A percentile compares a stretch with the other conserved stretches of the same genome.
These are phyloP conservation scores for Ciconia maguari DNA, from an alignment of 2,113 vertebrate species.

Conservation along the genomic window DNA sequence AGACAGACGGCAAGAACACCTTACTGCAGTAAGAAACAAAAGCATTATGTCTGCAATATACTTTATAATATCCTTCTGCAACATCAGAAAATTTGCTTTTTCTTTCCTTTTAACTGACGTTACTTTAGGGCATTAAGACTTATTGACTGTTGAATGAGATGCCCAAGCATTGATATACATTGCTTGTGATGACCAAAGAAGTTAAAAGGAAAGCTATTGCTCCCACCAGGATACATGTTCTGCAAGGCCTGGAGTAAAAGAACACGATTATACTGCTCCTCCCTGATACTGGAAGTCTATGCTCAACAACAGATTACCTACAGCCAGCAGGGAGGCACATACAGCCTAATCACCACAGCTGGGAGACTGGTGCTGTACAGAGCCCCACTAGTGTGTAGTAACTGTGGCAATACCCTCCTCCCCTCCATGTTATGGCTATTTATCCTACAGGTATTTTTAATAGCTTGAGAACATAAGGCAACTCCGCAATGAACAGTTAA, in stretches of 20 bases:
- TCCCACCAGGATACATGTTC: neutral
- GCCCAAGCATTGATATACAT: neutral
- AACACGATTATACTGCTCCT: neutral
- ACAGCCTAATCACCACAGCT: rapidly evolving
- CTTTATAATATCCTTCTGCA: neutral
- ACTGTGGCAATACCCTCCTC: neutral
- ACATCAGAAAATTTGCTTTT: neutral
- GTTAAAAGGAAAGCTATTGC: neutral
- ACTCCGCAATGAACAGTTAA: neutral
- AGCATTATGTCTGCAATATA: neutral
- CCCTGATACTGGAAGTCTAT: rapidly evolving
- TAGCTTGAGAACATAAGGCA: neutral
- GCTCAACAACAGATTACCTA: neutral
- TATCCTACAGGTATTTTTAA: neutral
- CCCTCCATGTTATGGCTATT: rapidly evolving
- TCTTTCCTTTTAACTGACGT: neutral
- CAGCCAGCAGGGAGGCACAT: neutral
- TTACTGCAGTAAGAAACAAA: neutral
- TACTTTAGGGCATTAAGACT: neutral
- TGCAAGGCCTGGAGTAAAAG: neutral
- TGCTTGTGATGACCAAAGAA: neutral
- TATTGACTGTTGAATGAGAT: neutral
- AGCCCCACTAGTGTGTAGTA: rapidly evolving
- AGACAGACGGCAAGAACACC: neutral
- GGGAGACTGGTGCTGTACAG: neutral